Percentiles rank a stretch among this genome's conserved stretches.
Conservation (phyloP, 2,113 vertebrate genomes). For the Stomatorhinus ivindoensis region DNA sequence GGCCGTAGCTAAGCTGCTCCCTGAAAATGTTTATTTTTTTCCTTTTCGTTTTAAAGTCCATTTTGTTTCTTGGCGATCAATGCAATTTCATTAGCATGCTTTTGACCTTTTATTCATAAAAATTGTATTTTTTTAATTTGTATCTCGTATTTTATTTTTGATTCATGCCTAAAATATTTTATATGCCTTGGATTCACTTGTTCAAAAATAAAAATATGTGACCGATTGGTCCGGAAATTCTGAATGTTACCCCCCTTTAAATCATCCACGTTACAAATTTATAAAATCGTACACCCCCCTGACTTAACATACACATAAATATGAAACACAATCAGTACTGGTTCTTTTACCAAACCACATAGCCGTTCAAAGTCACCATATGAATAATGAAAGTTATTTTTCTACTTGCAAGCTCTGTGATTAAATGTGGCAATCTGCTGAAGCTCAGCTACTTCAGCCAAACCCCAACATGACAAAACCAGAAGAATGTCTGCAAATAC, state of each 20-base stretch:
- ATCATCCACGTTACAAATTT: not conserved
- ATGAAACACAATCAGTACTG: not conserved
- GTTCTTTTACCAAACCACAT: not conserved
- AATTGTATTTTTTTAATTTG: not conserved
- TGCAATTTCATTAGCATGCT: not conserved
- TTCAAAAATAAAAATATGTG: not conserved
- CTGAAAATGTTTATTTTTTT: not conserved
- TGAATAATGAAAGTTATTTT: not conserved
- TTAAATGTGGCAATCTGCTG: not conserved
- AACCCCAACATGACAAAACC: not conserved
- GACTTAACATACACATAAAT: too few relatives aligned
- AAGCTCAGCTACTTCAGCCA: not conserved
- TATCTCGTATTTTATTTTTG: not conserved
- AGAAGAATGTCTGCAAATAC: not conserved
- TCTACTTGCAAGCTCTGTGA: not conserved
- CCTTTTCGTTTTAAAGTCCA: not conserved
- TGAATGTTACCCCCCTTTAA: not conserved
- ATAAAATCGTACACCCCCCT: not conserved
- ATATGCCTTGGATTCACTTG: not conserved
- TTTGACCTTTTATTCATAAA: not conserved
- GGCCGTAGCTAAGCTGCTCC: not conserved
- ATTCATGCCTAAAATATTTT: not conserved
- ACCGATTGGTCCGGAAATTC: not conserved
- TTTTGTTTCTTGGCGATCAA: not conserved
- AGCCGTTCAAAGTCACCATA: not conserved